phyloP scores from a whole-genome alignment of 2,888 invertebrate genomes.

The Bruchidius siliquastri region DNA sequence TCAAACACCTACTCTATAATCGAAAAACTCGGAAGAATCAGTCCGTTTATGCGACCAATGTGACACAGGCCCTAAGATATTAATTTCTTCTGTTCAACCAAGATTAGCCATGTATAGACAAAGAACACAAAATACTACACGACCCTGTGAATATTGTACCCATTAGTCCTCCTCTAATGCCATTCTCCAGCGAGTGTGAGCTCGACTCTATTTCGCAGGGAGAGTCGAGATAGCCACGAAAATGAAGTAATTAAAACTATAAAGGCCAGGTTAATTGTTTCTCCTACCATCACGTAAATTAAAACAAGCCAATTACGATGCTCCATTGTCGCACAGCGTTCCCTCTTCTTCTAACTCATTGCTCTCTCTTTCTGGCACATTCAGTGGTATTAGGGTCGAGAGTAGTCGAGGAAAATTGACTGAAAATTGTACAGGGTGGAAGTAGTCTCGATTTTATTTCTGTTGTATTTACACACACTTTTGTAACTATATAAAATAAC shows the following conservation, averaged over 20 bases:
- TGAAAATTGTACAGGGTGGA: not conserved
- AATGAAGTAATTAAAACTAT: constrained; percentile 74
- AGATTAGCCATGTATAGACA: too few species aligned
- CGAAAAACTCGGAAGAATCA: too few species aligned
- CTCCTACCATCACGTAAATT: constrained; percentile 50
- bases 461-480: too few species aligned
- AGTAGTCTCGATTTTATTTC: not conserved
- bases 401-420: not conserved
- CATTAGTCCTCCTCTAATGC: not conserved
- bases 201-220: constrained; percentile 37
- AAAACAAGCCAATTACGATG: constrained; percentile 50
- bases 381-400: not conserved
- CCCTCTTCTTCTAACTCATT: constrained; percentile 15
- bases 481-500: too few species aligned
- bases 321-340: constrained; percentile 37
- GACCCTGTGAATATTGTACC: not conserved
- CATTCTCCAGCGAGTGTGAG: constrained; percentile 28
- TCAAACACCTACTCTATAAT: too few species aligned
- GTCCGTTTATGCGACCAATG: too few species aligned
- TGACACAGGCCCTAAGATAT: too few species aligned
- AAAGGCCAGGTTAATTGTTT: constrained; percentile 68
- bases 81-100: too few species aligned
- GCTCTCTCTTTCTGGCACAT: constrained; percentile 1
- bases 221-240: constrained; percentile 55
- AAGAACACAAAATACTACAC: not conserved